Conservation (phyloP, 2,113 vertebrate genomes). For the Nipponia nippon region DNA sequence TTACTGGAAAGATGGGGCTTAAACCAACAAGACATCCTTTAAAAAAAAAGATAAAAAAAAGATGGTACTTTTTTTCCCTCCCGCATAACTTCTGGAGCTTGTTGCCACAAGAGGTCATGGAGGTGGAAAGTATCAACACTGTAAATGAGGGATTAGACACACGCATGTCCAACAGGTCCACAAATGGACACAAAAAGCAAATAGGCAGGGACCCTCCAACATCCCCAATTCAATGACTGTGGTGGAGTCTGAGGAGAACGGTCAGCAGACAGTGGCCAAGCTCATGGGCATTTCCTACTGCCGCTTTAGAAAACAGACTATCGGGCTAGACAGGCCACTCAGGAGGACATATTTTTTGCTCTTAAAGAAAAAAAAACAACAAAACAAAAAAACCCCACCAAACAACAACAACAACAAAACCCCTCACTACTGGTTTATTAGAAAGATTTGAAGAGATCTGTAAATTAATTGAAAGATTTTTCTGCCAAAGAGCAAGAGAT, state of each 20-base stretch:
- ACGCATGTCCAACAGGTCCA: neutral
- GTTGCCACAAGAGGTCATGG: neutral
- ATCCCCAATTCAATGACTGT: neutral
- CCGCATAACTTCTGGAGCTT: neutral
- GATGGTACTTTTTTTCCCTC: neutral
- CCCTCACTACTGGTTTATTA: neutral
- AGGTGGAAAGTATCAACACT: neutral
- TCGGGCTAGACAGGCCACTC: neutral
- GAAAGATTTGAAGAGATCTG: neutral
- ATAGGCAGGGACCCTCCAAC: neutral
- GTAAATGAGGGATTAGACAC: neutral
- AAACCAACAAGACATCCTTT: neutral
- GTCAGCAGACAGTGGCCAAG: neutral
- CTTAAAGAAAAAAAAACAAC: neutral
- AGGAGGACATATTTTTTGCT: neutral
- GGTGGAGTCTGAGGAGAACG: neutral
- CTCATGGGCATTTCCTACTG: neutral
- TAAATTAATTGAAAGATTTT: neutral
- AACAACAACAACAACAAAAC: neutral
- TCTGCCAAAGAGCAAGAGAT: neutral
- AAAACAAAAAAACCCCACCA: neutral
- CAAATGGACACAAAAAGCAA: neutral
- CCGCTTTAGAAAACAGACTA: neutral
- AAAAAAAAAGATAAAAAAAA: neutral
- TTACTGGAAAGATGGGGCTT: neutral